Evolutionary conservation across 2,888 invertebrate species (phyloP).

Genomic region (Dione juno): DNA sequence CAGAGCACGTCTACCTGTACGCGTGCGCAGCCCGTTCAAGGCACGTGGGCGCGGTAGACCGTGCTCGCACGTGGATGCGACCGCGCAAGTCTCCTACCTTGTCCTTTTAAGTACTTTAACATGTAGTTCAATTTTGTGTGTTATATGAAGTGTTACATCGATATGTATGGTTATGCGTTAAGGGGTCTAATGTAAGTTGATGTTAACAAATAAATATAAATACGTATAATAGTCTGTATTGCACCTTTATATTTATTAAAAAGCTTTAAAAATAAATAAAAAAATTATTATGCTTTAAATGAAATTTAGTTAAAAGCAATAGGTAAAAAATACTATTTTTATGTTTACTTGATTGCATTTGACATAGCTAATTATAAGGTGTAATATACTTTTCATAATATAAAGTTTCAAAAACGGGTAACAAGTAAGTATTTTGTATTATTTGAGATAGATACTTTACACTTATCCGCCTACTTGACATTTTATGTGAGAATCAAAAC

Average conservation of each 20-base stretch:
- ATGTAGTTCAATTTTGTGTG: conserved; percentile 44
- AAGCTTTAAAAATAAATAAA: no score
- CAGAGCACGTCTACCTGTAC: conserved; percentile 53
- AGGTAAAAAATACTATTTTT: neutral
- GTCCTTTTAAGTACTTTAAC: conserved; percentile 54
- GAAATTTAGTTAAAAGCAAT: neutral
- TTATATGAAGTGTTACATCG: conserved; percentile 19
- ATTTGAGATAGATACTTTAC: conserved; percentile 15
- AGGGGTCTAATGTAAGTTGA: no score
- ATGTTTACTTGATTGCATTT: neutral
- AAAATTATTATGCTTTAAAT: no score
- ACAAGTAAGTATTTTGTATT: neutral
- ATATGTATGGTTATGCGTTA: neutral
- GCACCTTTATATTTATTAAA: no score
- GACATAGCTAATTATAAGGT: neutral
- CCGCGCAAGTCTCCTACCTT: conserved; percentile 55
- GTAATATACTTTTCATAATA: neutral
- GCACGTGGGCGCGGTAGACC: conserved; percentile 67
- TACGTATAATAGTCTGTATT: no score
- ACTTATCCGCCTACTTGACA: conserved; percentile 62
- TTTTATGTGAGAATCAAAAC: conserved; percentile 55
- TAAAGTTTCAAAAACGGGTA: neutral
- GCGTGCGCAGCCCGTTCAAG: conserved; percentile 52
- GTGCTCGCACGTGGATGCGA: conserved; percentile 66
- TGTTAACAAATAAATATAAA: no score